Percentiles rank a stretch among this genome's conserved stretches.
Evolutionary conservation across 2,797 vertebrate genomes (phyloP).

Genomic region (Micropoecilia bifurca): DNA sequence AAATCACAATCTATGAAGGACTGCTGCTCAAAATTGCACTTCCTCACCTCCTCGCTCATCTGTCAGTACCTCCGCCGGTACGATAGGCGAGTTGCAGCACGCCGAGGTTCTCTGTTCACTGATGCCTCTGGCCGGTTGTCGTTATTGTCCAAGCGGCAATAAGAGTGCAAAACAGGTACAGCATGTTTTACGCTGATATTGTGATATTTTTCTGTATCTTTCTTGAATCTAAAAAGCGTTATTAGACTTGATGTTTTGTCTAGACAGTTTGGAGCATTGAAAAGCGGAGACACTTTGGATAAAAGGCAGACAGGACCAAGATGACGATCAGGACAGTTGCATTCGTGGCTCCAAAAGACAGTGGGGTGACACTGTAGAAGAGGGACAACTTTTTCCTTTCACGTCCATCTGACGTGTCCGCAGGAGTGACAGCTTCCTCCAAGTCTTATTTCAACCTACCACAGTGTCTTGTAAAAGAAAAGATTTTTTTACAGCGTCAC

Average conservation of each 20-base stretch:
- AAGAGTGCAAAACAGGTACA: conserved; percentile 28
- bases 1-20: conserved; percentile 67
- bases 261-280: background rate
- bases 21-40: conserved; percentile 55
- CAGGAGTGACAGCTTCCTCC: background rate
- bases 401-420: background rate
- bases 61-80: conserved; percentile 54
- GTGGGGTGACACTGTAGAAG: background rate
- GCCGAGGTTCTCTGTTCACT: conserved; percentile 48
- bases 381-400: background rate
- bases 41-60: conserved; percentile 47
- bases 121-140: conserved; percentile 58
- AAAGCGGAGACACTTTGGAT: conserved; percentile 13
- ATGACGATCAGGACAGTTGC: background rate
- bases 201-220: background rate
- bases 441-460: background rate
- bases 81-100: conserved; percentile 63
- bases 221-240: background rate
- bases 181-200: conserved; percentile 9
- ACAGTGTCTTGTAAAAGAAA: background rate
- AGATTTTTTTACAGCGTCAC: background rate
- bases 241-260: background rate
- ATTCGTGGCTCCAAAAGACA: conserved; percentile 5
- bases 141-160: conserved; percentile 55
- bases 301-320: conserved; percentile 5